phyloP scores from a whole-genome alignment of 2,113 vertebrate genomes.

The Apodemus speciosus region DNA sequence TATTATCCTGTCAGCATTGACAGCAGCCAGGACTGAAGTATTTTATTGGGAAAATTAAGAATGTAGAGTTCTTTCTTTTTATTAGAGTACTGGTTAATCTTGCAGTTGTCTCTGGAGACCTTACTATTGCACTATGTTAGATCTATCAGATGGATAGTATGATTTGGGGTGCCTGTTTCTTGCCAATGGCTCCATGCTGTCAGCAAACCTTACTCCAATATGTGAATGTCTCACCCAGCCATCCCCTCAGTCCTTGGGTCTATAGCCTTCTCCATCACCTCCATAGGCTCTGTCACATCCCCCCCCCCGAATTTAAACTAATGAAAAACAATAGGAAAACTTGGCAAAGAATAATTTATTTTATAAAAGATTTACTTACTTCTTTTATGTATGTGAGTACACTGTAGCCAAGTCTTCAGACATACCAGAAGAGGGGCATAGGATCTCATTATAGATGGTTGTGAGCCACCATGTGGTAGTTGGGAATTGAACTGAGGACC shows the following conservation, averaged over 20 bases:
- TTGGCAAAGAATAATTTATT: conserved; percentile 8
- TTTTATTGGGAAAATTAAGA: conserved; percentile 44
- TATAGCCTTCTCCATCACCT: conserved; percentile 55
- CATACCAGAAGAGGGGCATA: too few species aligned
- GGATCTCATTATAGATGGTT: too few species aligned
- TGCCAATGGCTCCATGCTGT: conserved; percentile 60
- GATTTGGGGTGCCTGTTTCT: conserved; percentile 56
- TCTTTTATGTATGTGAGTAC: too few species aligned
- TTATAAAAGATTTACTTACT: too few species aligned
- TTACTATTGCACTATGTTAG: conserved; percentile 68
- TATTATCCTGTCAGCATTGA: conserved; percentile 13
- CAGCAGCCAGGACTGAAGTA: not conserved
- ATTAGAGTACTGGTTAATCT: conserved; percentile 25
- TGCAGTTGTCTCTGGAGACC: conserved; percentile 53
- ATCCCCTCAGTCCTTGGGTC: conserved; percentile 58
- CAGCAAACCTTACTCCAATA: not conserved
- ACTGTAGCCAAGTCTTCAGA: too few species aligned
- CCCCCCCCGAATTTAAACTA: conserved; percentile 26
- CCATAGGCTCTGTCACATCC: not conserved
- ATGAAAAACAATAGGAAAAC: conserved; percentile 50
- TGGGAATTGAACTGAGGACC: too few species aligned
- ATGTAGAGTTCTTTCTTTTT: not conserved
- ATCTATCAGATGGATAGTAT: conserved; percentile 61
- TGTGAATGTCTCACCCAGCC: conserved; percentile 64
- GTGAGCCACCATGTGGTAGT: too few species aligned